Percentiles rank a stretch among this genome's conserved stretches.
Conservation (phyloP, 53 echinoderm and acorn worm genomes). For the Crossaster papposus region DNA sequence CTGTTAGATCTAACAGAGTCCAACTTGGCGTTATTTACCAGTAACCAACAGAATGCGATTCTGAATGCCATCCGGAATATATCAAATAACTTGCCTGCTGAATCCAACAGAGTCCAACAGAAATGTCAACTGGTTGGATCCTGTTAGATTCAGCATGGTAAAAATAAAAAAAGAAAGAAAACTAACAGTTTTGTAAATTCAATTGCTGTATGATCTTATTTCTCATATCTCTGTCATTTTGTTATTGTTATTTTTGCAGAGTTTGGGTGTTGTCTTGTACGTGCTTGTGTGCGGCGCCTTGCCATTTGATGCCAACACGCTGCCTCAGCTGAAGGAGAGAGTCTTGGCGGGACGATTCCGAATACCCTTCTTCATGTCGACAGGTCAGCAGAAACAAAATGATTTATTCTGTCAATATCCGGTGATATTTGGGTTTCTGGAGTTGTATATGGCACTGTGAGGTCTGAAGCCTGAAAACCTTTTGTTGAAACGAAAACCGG, state of each 20-base stretch:
- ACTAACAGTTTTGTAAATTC: not conserved
- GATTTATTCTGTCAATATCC: not conserved
- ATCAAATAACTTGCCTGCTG: no score
- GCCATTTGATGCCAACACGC: slow-evolving; percentile 96
- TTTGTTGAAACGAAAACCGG: no score
- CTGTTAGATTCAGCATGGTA: no score
- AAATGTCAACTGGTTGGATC: no score
- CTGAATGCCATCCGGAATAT: no score
- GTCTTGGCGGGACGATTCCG: slow-evolving; percentile 92
- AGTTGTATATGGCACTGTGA: no score
- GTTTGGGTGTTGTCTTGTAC: slow-evolving; percentile 95
- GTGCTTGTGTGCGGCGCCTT: slow-evolving; percentile 98
- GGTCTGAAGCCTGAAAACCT: no score
- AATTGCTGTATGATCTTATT: not conserved
- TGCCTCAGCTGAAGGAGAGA: slow-evolving; percentile 95
- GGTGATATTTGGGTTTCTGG: not conserved
- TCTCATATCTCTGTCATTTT: not conserved
- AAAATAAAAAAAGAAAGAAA: no score
- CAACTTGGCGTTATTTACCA: no score
- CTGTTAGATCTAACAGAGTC: no score
- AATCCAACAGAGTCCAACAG: no score
- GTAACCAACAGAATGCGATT: no score
- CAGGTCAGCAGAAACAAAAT: slow-evolving; percentile 54
- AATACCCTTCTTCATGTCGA: slow-evolving; percentile 98
- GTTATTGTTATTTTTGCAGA: slow-evolving; percentile 49